A percentile compares a stretch with the other conserved stretches of the same genome.
phyloP scores from a whole-genome alignment of 1,140 invertebrate species.

The Conopomorpha cramerella region DNA sequence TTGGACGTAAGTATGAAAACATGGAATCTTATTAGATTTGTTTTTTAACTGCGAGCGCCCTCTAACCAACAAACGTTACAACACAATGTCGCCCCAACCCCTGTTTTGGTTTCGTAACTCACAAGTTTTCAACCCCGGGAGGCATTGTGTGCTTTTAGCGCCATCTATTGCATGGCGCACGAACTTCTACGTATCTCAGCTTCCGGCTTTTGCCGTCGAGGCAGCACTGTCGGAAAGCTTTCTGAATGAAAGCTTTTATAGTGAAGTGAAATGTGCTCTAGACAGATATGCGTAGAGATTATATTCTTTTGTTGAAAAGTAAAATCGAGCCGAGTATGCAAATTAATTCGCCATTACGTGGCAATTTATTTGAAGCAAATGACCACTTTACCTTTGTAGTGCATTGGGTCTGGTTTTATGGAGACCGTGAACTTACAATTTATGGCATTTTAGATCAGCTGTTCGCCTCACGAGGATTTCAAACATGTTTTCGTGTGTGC shows the following conservation, averaged over 20 bases:
- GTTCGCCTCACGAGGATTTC: too few relatives aligned
- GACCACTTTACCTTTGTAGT: constrained; percentile 59
- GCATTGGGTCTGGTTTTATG: constrained; percentile 58
- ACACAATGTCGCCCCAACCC: too few relatives aligned
- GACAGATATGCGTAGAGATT: constrained; percentile 11
- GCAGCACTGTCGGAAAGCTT: constrained; percentile 26
- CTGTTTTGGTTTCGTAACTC: too few relatives aligned
- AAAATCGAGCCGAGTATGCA: constrained; percentile 50
- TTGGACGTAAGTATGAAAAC: too few relatives aligned
- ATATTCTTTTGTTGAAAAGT: constrained; percentile 15
- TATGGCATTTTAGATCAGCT: too few relatives aligned
- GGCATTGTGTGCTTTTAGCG: constrained; percentile 15
- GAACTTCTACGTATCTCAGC: constrained; percentile 38
- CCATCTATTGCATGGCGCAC: constrained; percentile 38
- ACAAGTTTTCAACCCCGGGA: constrained; percentile 13
- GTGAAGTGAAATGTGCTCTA: too few relatives aligned
- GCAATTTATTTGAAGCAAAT: constrained; percentile 63
- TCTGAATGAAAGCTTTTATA: constrained; percentile 41
- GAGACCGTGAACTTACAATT: constrained; percentile 63
- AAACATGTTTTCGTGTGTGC: too few relatives aligned
- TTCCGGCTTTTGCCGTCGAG: constrained; percentile 23
- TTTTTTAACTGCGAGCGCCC: too few relatives aligned
- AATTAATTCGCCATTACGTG: constrained; percentile 60
- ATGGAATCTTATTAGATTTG: too few relatives aligned
- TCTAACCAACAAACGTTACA: too few relatives aligned